Percentiles rank a stretch among this genome's conserved stretches.
Evolutionary conservation across 2,113 vertebrate species (phyloP).

Genomic region (Aegithalos caudatus): DNA sequence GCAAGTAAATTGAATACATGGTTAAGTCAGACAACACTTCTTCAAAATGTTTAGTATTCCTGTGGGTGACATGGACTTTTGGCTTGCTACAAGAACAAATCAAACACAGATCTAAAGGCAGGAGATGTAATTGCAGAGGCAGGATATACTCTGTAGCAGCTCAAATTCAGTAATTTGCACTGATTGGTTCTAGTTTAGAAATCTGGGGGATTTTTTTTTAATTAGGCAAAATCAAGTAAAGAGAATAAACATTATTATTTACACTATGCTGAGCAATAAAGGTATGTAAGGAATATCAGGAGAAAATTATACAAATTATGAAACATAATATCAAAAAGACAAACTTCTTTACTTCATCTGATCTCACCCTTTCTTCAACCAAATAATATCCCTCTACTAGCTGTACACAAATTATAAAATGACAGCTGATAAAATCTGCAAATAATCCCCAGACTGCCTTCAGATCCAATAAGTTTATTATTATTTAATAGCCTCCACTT

Average conservation of each 20-base stretch:
- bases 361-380: background rate
- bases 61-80: background rate
- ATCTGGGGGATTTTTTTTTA: background rate
- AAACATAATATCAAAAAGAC: background rate
- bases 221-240: background rate
- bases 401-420: background rate
- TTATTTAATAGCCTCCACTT: background rate
- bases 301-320: background rate
- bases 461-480: background rate
- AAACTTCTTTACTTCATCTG: background rate
- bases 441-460: background rate
- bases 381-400: background rate
- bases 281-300: background rate
- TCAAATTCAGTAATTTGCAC: background rate
- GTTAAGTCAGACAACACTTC: background rate
- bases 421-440: background rate
- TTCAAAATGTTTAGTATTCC: background rate
- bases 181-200: background rate
- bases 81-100: background rate
- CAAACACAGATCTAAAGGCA: background rate
- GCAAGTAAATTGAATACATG: background rate
- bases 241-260: background rate
- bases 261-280: background rate
- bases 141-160: background rate
- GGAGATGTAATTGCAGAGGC: background rate